Conservation (phyloP, 2,888 invertebrate species). For the Prosopocoilus inquinatus region DNA sequence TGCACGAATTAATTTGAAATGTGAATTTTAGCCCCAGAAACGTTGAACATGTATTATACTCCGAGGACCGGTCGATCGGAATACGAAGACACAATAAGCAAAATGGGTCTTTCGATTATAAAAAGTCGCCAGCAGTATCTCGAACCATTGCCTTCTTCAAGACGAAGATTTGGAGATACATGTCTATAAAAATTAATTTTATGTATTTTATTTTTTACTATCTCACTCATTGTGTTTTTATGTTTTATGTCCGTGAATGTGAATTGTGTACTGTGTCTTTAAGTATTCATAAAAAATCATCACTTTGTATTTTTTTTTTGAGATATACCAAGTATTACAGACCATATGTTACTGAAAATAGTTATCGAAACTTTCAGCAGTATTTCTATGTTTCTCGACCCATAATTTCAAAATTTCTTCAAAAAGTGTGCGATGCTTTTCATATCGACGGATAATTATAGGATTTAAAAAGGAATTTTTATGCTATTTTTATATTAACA, state of each 20-base stretch:
- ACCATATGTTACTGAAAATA: too few relatives aligned
- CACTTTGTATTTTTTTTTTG: too few relatives aligned
- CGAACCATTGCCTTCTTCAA: slow-evolving; percentile 62
- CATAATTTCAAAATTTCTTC: too few relatives aligned
- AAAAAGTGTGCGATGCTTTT: too few relatives aligned
- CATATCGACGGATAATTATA: too few relatives aligned
- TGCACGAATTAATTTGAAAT: slow-evolving; percentile 7
- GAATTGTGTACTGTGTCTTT: too few relatives aligned
- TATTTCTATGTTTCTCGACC: too few relatives aligned
- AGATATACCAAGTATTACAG: too few relatives aligned
- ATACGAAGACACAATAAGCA: slow-evolving; percentile 61
- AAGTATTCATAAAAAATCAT: too few relatives aligned
- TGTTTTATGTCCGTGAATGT: not conserved
- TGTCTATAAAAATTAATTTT: slow-evolving; percentile 45
- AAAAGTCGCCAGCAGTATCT: slow-evolving; percentile 62
- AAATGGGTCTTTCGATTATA: slow-evolving; percentile 59
- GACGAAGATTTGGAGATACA: slow-evolving; percentile 58
- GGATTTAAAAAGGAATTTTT: too few relatives aligned
- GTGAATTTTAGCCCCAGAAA: slow-evolving; percentile 50
- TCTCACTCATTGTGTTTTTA: not conserved
- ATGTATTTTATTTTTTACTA: not conserved
- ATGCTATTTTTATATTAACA: too few relatives aligned
- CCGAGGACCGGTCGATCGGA: slow-evolving; percentile 62
- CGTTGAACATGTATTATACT: slow-evolving; percentile 55
- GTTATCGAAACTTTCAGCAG: too few relatives aligned